phyloP scores from a whole-genome alignment of 2,113 vertebrate genomes.

The Setophaga kirtlandii region DNA sequence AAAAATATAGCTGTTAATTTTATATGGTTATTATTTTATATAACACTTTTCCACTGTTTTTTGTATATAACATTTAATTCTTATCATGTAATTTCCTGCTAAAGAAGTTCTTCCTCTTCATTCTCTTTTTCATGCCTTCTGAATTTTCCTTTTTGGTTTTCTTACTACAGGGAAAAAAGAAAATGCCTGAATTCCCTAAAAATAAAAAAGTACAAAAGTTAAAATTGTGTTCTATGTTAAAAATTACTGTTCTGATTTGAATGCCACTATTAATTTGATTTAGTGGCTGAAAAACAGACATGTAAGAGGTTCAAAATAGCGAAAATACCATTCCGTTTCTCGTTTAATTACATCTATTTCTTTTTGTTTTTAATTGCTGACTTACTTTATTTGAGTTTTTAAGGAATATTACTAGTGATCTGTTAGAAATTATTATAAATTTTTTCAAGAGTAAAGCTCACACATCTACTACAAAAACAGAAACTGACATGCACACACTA shows the following conservation, averaged over 20 bases:
- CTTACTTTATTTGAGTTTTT: background rate
- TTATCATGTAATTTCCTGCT: background rate
- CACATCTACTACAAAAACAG: background rate
- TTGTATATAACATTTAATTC: background rate
- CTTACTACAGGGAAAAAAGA: background rate
- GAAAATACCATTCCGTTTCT: background rate
- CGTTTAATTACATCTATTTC: background rate
- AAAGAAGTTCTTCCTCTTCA: accelerated
- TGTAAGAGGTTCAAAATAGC: background rate
- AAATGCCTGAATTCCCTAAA: background rate
- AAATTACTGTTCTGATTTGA: background rate
- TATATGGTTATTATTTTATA: background rate
- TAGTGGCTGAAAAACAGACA: background rate
- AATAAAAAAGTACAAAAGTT: background rate
- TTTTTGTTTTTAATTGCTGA: background rate
- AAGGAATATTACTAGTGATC: background rate
- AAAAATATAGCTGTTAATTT: background rate
- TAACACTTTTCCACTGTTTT: background rate
- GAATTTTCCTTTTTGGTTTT: background rate
- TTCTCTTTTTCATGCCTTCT: background rate
- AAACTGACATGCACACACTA: accelerated
- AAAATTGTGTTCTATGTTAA: background rate
- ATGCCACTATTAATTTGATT: background rate
- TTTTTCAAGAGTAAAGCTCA: background rate
- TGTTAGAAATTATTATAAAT: background rate